phyloP scores from a whole-genome alignment of 2,888 invertebrate species.

The Torymus tubicola region DNA sequence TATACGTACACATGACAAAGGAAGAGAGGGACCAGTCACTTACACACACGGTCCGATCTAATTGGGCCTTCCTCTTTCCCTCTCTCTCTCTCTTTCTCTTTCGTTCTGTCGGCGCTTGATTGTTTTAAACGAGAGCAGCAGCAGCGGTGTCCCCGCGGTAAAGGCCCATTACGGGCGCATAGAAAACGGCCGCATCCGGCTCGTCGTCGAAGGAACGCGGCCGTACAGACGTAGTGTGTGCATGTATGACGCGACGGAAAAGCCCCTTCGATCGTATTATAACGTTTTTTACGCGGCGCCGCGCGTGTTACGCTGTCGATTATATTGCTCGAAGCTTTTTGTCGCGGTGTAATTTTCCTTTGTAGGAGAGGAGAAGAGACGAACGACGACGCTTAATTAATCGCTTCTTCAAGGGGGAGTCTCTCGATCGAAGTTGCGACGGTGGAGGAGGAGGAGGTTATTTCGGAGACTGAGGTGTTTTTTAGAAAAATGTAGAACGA shows the following conservation, averaged over 20 bases:
- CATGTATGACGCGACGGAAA: neutral
- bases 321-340: no score
- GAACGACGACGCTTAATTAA: no score
- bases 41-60: constrained; percentile 45
- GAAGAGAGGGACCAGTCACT: neutral
- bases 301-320: no score
- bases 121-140: constrained; percentile 75
- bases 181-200: constrained; percentile 70
- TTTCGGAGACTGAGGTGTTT: no score
- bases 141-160: constrained; percentile 69
- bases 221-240: neutral
- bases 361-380: no score
- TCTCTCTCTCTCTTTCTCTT: neutral
- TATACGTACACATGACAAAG: neutral
- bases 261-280: neutral
- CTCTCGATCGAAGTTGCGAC: no score
- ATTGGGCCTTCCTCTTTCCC: constrained; percentile 74
- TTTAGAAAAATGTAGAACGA: no score
- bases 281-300: no score
- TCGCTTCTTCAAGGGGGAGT: no score
- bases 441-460: no score
- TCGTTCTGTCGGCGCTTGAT: constrained; percentile 62
- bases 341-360: no score
- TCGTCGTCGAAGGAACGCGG: constrained; percentile 55
- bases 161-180: constrained; percentile 60